Base-by-base conservation (phyloP, 2,113 vertebrate species). In the Sceloporus tristichus region DNA sequence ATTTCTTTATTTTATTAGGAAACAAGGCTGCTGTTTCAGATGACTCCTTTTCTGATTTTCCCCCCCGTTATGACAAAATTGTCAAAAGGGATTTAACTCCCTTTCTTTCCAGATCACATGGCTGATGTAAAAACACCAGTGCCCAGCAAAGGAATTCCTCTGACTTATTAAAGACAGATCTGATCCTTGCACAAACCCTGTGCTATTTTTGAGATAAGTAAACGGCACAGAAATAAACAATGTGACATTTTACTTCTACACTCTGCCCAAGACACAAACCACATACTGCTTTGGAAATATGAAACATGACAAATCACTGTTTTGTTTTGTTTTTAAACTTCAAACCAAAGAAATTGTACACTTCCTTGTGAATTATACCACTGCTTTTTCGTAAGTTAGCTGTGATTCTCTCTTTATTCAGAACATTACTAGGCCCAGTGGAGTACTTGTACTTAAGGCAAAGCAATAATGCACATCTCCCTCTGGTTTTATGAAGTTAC, bases 121-220 rank as follows among this genome's bases (percentile, higher is more conserved):
- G 93, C 86, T 94, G 93, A 76, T 94, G 87, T 88, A 94, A 91
- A 91, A 89, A 90, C 86, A 91, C 54, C 53, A 82, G 53, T 66
- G 84, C 56, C 23, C 0, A 54, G 88, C n/a, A 91, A 94, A 95
- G 80, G 89, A 94, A 94, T 92, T 94, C 92, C 80, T 94, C 90
- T 80, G 90, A 92, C 94, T 92, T 94, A 95, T 93, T 95, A 94
- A 96, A 96, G 90, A 92, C 94, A 94, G 93, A 95, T 96, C 88
- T 1, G 91, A 94, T 95, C 93, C 75, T 92, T 92, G 86, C 86
- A 73, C 94, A 88, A 94, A 90, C 94, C 86, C 87, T 0, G 84
- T 90, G 93, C 91, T 96, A 93, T 95, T 97, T 84, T 95, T 93
- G 93, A 97, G 94, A 96, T 97, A 96, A 97, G 95, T 95, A 95